Evolutionary conservation across 1,140 invertebrate species (phyloP).

Genomic region (Fopius arisanus): DNA sequence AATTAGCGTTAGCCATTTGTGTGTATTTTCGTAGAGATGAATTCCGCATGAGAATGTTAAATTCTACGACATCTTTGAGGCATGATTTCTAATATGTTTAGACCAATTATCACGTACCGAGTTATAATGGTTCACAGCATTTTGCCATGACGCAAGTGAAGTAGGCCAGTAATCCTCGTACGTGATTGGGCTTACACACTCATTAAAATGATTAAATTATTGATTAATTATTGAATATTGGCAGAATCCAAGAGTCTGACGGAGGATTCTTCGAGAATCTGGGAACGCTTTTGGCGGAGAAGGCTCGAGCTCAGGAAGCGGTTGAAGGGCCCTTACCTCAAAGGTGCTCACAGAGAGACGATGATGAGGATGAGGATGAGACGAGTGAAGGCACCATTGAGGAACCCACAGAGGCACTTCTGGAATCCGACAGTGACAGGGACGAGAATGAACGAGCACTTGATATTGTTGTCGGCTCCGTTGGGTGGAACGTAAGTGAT

Average conservation of each 20-base stretch:
- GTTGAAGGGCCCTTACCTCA: slow-evolving; percentile 48
- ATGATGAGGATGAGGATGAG: slow-evolving; percentile 54
- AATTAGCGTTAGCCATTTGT: neutral
- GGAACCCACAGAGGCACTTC: slow-evolving; percentile 54
- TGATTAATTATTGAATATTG: slow-evolving; percentile 31
- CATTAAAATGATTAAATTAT: neutral
- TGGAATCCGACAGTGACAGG: slow-evolving; percentile 66
- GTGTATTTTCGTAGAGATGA: neutral
- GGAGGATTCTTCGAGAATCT: slow-evolving; percentile 83
- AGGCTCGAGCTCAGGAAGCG: slow-evolving; percentile 51
- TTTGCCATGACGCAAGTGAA: too few relatives aligned
- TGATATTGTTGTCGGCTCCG: slow-evolving; percentile 67
- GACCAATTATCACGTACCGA: too few relatives aligned
- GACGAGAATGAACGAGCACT: slow-evolving; percentile 64
- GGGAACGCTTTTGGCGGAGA: slow-evolving; percentile 76
- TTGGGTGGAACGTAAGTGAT: slow-evolving; percentile 77
- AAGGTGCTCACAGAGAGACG: slow-evolving; percentile 43
- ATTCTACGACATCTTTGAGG: too few relatives aligned
- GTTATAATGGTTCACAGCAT: slow-evolving; percentile 7
- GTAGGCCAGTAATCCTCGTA: neutral
- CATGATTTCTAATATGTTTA: too few relatives aligned
- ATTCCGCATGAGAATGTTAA: neutral
- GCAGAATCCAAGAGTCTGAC: slow-evolving; percentile 79
- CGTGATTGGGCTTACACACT: neutral
- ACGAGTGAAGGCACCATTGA: slow-evolving; percentile 46